Conservation (phyloP, 2,113 vertebrate genomes). For the Scytalopus superciliaris region DNA sequence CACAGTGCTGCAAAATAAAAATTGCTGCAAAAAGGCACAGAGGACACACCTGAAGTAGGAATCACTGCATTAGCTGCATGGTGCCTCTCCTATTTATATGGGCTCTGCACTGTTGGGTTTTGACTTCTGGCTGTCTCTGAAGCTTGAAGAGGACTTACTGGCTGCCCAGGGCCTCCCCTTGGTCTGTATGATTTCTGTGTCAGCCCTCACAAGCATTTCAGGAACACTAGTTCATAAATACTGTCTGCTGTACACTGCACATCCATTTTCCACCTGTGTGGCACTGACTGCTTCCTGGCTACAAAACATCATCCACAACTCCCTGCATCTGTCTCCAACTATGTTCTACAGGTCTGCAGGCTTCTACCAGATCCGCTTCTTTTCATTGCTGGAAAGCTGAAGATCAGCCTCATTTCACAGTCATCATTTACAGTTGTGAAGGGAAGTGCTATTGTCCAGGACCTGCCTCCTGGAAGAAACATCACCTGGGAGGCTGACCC, state of each 20-base stretch:
- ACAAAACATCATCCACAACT: neutral
- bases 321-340: neutral
- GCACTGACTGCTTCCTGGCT: neutral
- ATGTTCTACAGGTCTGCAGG: neutral
- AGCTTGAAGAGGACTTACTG: neutral
- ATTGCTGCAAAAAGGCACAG: neutral
- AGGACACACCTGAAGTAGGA: neutral
- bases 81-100: neutral
- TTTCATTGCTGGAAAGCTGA: neutral
- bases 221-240: fast-evolving
- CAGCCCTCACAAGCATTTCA: neutral
- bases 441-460: neutral
- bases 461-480: neutral
- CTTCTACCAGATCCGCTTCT: neutral
- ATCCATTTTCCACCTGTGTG: neutral
- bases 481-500: neutral
- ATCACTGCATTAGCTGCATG: neutral
- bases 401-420: neutral
- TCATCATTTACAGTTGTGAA: fast-evolving
- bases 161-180: neutral
- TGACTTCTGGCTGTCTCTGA: neutral
- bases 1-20: neutral
- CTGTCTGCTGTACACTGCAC: neutral
- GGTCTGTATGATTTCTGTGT: neutral
- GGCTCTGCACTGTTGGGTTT: neutral